Evolutionary conservation across 2,888 invertebrate species (phyloP).

Genomic region (Nomada hirtipes): DNA sequence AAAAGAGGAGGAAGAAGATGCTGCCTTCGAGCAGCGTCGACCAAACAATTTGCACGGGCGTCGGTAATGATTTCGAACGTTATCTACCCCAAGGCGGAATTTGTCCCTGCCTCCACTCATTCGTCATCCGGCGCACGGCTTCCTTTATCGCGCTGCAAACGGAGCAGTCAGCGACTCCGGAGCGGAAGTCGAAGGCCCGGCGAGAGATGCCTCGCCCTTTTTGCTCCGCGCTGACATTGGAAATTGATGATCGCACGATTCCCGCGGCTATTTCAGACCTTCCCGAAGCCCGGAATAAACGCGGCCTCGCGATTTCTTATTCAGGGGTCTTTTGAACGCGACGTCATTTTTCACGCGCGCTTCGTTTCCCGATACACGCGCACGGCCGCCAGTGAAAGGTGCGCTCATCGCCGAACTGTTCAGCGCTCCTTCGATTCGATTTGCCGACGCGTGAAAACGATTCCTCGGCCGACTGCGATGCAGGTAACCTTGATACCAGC

Average conservation of each 20-base stretch:
- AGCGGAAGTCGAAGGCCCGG: constrained; percentile 13
- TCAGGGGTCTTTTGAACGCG: constrained; percentile 75
- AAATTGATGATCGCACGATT: constrained; percentile 75
- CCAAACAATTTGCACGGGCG: constrained; percentile 63
- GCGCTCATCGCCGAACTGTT: not conserved
- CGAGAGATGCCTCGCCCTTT: constrained; percentile 29
- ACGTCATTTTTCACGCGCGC: constrained; percentile 78
- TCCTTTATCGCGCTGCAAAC: constrained; percentile 54
- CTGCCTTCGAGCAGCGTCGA: constrained; percentile 4
- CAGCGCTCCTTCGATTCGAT: not conserved
- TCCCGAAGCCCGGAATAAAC: constrained; percentile 61
- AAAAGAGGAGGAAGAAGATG: constrained; percentile 1
- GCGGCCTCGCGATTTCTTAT: constrained; percentile 77
- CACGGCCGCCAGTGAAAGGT: constrained; percentile 25
- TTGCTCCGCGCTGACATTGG: constrained; percentile 55
- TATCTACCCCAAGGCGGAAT: constrained; percentile 66
- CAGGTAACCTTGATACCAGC: too few species aligned
- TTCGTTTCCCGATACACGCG: constrained; percentile 42
- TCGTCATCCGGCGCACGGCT: constrained; percentile 60
- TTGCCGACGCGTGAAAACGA: not conserved
- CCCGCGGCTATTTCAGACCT: constrained; percentile 51
- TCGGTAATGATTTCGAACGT: constrained; percentile 63
- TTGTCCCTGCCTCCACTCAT: constrained; percentile 58
- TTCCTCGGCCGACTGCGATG: too few species aligned
- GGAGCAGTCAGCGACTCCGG: constrained; percentile 17